phyloP scores from a whole-genome alignment of 2,888 invertebrate species.

The Gastracanthus pulcherrimus region DNA sequence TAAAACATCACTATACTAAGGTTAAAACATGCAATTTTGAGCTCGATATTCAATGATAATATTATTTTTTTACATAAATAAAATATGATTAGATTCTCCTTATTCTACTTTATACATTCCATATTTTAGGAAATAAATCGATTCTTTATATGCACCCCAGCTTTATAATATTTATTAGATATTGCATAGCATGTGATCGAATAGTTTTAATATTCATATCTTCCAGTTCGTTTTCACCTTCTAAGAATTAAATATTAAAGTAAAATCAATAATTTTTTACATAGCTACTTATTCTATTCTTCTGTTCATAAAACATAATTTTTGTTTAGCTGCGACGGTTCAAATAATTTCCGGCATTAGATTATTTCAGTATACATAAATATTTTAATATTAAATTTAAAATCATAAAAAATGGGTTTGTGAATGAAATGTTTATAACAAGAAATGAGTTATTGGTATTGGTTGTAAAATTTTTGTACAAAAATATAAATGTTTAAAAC shows the following conservation, averaged over 20 bases:
- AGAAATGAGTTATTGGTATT: too few species aligned
- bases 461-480: too few species aligned
- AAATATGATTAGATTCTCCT: not conserved
- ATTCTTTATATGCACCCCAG: not conserved
- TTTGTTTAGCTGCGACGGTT: not conserved
- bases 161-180: not conserved
- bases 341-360: not conserved
- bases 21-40: not conserved
- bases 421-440: too few species aligned
- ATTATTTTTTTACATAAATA: not conserved
- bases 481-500: too few species aligned
- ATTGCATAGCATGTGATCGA: not conserved
- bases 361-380: not conserved
- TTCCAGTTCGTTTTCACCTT: not conserved
- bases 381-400: not conserved
- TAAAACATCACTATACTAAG: too few species aligned
- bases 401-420: too few species aligned
- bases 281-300: not conserved
- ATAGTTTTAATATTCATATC: conserved; percentile 6
- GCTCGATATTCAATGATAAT: not conserved
- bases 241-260: not conserved
- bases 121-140: not conserved
- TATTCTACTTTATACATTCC: not conserved
- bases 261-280: conserved; percentile 4
- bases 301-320: not conserved